Conservation (phyloP, 2,113 vertebrate genomes). For the Anolis carolinensis region DNA sequence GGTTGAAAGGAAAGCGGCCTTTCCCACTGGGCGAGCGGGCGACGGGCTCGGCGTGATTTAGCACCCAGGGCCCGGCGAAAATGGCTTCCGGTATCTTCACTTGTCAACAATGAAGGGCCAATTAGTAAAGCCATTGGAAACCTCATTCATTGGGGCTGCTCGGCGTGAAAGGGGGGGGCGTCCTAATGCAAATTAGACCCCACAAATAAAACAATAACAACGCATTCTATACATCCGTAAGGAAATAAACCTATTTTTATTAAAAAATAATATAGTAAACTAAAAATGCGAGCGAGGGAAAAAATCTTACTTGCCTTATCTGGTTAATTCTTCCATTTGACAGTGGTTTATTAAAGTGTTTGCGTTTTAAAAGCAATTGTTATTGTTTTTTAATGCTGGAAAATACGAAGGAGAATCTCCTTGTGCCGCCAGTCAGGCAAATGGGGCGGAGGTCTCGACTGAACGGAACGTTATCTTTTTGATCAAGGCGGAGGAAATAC, state of each 20-base stretch:
- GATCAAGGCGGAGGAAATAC: no score
- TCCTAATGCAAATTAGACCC: neutral
- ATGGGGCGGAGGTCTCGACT: neutral
- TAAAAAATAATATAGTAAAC: no score
- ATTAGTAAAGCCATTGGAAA: conserved; percentile 1
- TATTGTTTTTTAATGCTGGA: neutral
- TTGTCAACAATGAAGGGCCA: neutral
- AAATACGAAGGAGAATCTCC: neutral
- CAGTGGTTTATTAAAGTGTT: no score
- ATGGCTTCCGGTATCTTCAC: neutral
- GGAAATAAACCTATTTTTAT: neutral
- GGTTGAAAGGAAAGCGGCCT: no score
- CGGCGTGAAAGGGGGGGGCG: neutral
- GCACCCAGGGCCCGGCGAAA: neutral
- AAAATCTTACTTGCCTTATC: no score
- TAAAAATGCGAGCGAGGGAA: no score
- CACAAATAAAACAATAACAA: neutral
- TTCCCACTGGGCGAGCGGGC: neutral
- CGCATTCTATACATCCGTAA: neutral
- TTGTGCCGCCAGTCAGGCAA: neutral
- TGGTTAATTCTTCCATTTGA: no score
- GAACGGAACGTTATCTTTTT: no score
- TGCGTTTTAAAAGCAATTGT: neutral
- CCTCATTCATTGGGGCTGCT: neutral
- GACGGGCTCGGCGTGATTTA: neutral